Evolutionary conservation across 2,888 invertebrate genomes (phyloP).

Genomic region (Drosophila monieri): DNA sequence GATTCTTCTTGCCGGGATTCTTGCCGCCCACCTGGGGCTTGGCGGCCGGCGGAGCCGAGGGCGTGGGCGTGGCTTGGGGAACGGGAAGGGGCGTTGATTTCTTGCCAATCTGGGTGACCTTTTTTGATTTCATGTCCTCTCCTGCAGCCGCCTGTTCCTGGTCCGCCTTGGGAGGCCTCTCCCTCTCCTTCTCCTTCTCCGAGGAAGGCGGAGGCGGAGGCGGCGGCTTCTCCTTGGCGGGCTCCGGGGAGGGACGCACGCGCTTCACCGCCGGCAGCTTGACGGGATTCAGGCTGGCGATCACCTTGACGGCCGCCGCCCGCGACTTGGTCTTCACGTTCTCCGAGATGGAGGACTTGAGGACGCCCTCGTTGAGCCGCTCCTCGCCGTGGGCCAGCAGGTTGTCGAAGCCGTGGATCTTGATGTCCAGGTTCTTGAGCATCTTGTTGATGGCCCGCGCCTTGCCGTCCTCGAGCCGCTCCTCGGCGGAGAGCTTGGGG

Average conservation of each 20-base stretch:
- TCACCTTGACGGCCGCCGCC: conserved; percentile 83
- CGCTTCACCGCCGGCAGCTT: conserved; percentile 62
- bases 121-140: conserved; percentile 49
- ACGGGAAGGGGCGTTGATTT: conserved; percentile 25
- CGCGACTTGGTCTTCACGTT: conserved; percentile 84
- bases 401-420: conserved; percentile 83
- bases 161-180: conserved; percentile 16
- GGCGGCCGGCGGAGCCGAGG: background rate
- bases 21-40: conserved; percentile 19
- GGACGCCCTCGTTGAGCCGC: conserved; percentile 76
- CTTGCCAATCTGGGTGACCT: conserved; percentile 47
- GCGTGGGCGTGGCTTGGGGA: background rate
- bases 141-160: conserved; percentile 31
- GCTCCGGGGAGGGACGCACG: conserved; percentile 46
- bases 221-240: conserved; percentile 23
- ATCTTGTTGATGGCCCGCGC: conserved; percentile 83
- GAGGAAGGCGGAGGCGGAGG: conserved; percentile 31
- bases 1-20: conserved; percentile 34
- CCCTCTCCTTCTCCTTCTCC: conserved; percentile 44
- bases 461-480: conserved; percentile 80
- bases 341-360: conserved; percentile 84
- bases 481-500: conserved; percentile 57
- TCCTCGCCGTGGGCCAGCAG: conserved; percentile 81
- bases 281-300: conserved; percentile 69
- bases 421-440: conserved; percentile 83